Base-by-base conservation (phyloP, 2,113 vertebrate genomes). In the Gallinago media region DNA sequence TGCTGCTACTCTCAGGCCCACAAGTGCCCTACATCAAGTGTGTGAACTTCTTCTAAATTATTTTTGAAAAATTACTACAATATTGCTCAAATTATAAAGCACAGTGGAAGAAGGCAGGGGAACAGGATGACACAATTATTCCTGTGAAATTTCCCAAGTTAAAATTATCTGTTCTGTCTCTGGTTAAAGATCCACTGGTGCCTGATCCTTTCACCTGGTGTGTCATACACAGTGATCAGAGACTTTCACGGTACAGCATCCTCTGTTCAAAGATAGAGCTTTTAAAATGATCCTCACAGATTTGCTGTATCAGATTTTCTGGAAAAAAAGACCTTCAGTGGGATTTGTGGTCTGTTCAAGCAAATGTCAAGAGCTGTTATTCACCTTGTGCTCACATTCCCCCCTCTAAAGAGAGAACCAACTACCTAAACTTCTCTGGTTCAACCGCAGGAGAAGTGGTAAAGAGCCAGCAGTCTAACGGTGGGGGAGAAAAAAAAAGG, bases 201-300 rank as follows among this genome's bases (percentile, higher is more conserved):
- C 79, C 31, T 95, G 77, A 49, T 59, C n/a, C 32, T 85, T 74
- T 91, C 49, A 49, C 66, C 73, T 76, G 68, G 67, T 89, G 29
- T 73, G 85, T 93, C 85, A 70, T 54, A 77, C 58, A 54, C 47
- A 63, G 31, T 49, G 34, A 93, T 80, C 29, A 92, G 87, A 95
- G 31, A 62, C n/a, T 79, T 75, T n/a, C 8, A 11, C 18, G 15
- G 22, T 34, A 59, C 21, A 38, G 49, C 73, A 78, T 22, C n/a
- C n/a, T 89, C 16, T 66, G 32, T 86, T 97, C 70, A 96, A 94
- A 94, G n/a, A 25, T 3, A 93, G 84, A 81, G 84, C 15, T 38
- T 93, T 75, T 80, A 56, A 83, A 81, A 34, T 27, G 63, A 26
- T 85, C 38, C 54, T 56, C 67, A 61, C n/a, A 77, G 31, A 82